Percentiles rank a stretch among this genome's conserved stretches.
phyloP scores from a whole-genome alignment of 2,888 invertebrate genomes.

The Drosophila kambysellisi region DNA sequence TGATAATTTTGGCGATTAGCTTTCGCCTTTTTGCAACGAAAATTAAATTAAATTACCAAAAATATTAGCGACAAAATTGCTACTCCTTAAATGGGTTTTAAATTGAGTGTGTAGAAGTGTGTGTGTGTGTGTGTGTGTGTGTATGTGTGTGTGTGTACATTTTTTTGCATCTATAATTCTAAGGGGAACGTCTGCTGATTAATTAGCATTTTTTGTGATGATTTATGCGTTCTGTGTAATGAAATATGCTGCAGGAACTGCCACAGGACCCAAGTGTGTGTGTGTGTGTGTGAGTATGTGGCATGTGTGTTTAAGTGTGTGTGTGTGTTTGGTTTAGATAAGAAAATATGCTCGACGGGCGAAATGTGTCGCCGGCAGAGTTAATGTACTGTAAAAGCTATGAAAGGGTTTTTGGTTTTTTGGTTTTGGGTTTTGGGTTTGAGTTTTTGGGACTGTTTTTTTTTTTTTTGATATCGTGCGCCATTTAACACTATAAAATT shows the following conservation, averaged over 20 bases:
- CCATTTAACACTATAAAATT: conserved; percentile 80
- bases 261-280: conserved; percentile 19
- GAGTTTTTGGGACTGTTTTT: conserved; percentile 12
- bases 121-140: neutral
- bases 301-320: conserved; percentile 12
- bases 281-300: conserved; percentile 18
- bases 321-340: conserved; percentile 58
- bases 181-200: conserved; percentile 32
- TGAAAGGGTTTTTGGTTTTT: conserved; percentile 58
- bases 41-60: conserved; percentile 61
- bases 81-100: conserved; percentile 20
- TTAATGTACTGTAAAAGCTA: conserved; percentile 74
- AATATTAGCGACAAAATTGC: conserved; percentile 25
- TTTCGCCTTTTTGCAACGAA: conserved; percentile 32
- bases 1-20: conserved; percentile 64
- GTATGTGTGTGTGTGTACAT: neutral
- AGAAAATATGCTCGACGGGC: conserved; percentile 70
- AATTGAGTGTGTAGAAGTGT: conserved; percentile 8
- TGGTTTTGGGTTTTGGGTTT: conserved; percentile 21
- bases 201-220: conserved; percentile 72
- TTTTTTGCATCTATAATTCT: conserved; percentile 4
- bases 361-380: conserved; percentile 65
- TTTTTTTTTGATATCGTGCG: conserved; percentile 49
- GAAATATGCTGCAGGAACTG: conserved; percentile 64
- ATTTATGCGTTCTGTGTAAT: conserved; percentile 61